Evolutionary conservation across 64 coral and sea anemone genomes (phyloP).

Genomic region (Porites australiensis): DNA sequence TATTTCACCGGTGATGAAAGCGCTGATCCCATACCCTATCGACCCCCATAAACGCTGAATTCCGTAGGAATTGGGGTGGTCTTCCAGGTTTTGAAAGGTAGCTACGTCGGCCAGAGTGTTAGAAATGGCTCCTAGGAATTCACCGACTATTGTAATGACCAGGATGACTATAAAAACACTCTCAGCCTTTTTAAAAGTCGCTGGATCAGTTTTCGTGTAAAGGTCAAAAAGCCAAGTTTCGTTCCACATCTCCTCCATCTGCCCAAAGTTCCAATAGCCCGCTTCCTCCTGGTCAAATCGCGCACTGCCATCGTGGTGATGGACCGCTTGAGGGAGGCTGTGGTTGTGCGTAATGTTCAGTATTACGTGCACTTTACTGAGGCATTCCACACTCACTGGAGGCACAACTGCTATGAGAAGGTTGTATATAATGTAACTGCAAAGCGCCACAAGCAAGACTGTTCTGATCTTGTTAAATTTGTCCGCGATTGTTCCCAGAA

Average conservation of each 20-base stretch:
- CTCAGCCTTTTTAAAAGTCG: conserved; percentile 82
- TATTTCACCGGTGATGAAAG: conserved; percentile 86
- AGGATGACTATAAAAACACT: conserved; percentile 81
- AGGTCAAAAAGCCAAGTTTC: conserved; percentile 88
- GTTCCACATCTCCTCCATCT: conserved; percentile 60
- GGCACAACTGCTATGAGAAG: conserved; percentile 87
- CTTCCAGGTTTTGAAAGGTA: conserved; percentile 87
- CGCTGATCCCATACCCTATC: conserved; percentile 84
- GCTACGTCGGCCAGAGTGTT: conserved; percentile 91
- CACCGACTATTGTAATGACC: conserved; percentile 75
- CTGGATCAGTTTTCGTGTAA: conserved; percentile 77
- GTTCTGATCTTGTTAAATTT: conserved; percentile 91
- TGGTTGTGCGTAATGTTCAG: conserved; percentile 67
- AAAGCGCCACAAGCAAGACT: conserved; percentile 75
- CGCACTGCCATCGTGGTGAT: neutral
- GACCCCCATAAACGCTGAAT: conserved; percentile 86
- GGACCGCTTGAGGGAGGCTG: neutral
- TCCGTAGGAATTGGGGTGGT: conserved; percentile 85
- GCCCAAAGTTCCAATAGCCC: neutral
- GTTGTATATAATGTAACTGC: conserved; percentile 76
- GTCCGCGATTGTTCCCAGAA: conserved; percentile 91
- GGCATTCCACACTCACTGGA: conserved; percentile 78
- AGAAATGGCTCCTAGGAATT: conserved; percentile 87
- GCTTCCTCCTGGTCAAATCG: neutral
- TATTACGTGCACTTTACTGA: conserved; percentile 80